A percentile compares a stretch with the other conserved stretches of the same genome.
Evolutionary conservation across 2,888 invertebrate genomes (phyloP).

Genomic region (Caenorhabditis japonica): DNA sequence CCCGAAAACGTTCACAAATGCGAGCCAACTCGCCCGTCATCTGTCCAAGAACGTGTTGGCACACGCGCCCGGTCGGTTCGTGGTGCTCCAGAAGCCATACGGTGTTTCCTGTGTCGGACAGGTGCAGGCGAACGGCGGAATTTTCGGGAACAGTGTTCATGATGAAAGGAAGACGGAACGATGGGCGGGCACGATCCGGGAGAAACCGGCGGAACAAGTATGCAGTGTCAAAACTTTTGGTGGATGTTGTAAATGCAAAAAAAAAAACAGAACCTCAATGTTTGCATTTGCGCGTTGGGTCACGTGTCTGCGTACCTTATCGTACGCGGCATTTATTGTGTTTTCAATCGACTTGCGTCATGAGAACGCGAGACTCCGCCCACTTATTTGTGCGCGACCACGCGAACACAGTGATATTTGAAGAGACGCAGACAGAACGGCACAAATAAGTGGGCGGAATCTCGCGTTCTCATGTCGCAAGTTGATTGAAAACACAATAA

Average conservation of each 20-base stretch:
- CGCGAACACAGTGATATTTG: too few species aligned
- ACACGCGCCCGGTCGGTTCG: conserved; percentile 60
- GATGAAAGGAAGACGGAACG: conserved; percentile 49
- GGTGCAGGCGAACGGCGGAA: conserved; percentile 53
- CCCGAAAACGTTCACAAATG: conserved; percentile 16
- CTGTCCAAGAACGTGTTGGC: conserved; percentile 49
- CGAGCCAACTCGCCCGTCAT: conserved; percentile 41
- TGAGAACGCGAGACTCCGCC: too few species aligned
- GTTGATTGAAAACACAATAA: too few species aligned
- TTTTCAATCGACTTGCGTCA: too few species aligned
- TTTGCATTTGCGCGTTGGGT: too few species aligned
- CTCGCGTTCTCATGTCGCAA: too few species aligned
- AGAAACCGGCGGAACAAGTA: conserved; percentile 4
- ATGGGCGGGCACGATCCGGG: conserved; percentile 31
- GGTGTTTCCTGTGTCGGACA: conserved; percentile 62
- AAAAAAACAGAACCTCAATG: too few species aligned
- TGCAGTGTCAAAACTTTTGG: not conserved
- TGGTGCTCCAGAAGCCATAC: conserved; percentile 64
- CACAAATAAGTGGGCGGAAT: too few species aligned
- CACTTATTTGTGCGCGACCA: too few species aligned
- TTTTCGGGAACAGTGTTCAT: conserved; percentile 57
- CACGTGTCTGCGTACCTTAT: too few species aligned
- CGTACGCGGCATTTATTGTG: too few species aligned
- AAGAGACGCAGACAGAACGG: too few species aligned
- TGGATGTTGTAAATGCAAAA: not conserved